Base-by-base conservation (phyloP, 2,797 vertebrate species). In the Cebuella pygmaea region DNA sequence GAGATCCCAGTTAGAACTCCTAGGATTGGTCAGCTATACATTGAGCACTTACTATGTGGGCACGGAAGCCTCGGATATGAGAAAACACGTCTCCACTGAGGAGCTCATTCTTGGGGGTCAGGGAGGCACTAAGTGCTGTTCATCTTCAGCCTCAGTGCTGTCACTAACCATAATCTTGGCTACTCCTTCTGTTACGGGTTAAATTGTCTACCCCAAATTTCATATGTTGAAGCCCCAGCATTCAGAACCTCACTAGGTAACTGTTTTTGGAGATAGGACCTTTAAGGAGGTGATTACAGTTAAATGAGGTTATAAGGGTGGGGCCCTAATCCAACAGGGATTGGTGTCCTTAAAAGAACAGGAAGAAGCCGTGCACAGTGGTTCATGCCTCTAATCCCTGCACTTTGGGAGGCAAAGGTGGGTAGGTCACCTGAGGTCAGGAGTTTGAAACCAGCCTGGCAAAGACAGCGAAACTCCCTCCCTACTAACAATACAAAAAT, bases 21-120 rank as follows among this genome's bases (percentile, higher is more conserved):
- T 13, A 4, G n/a, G 24, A 6, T 19, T 22, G 1, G 0, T 26
- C 7, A 19, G 27, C 30, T 9, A 24, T 0, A 75, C 20, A 2
- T 0, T 14, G 50, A 52, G 39, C 30, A 36, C 12, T 17, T 20
- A 7, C 22, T 20, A 0, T 1, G 9, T 7, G 61, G 10, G 26
- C 50, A 12, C 17, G 7, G 48, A 76, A n/a, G 88, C 20, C 12
- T 0, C 10, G 2, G 36, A 10, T 2, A 1, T 0, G 20, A 64
- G 59, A 44, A 46, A 41, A 48, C 0, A 2, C 5, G 0, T 4
- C 24, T n/a, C 17, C 2, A 39, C 1, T 1, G 26, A 48, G 72
- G 41, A 5, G 11, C 22, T 67, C 55, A 19, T 10, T 12, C 1
- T 1, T n/a, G n/a, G 36, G 61, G 13, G 7, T 46, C 59, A 33